These are phyloP conservation scores for Adela reaumurella DNA, from an alignment of 2,888 invertebrate species.

Conservation along the genomic window DNA sequence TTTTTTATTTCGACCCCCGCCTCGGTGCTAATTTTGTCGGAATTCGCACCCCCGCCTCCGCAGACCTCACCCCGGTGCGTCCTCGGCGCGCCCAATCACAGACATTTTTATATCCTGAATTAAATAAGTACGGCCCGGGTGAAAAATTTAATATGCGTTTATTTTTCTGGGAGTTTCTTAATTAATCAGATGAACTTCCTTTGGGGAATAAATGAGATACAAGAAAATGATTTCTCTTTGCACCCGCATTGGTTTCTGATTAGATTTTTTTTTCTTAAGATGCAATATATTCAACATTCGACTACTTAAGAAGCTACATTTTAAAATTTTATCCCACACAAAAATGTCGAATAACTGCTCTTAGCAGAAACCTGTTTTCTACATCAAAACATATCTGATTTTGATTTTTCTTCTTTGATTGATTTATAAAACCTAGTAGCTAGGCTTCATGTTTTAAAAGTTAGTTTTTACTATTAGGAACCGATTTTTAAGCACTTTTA, in stretches of 20 bases:
- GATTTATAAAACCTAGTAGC: too few relatives aligned
- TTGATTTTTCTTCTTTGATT: too few relatives aligned
- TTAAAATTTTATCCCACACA: too few relatives aligned
- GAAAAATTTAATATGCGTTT: constrained; percentile 50
- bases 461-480: too few relatives aligned
- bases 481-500: too few relatives aligned
- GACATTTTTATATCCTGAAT: constrained; percentile 58
- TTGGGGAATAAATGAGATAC: neutral
- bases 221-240: neutral
- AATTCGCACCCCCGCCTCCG: constrained; percentile 56
- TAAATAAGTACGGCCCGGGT: constrained; percentile 53
- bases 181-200: constrained; percentile 25
- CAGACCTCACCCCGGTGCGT: constrained; percentile 21
- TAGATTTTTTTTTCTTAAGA: neutral
- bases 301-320: too few relatives aligned
- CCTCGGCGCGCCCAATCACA: constrained; percentile 48
- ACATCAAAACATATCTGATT: too few relatives aligned
- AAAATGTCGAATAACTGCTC: too few relatives aligned
- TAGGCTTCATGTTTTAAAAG: too few relatives aligned
- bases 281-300: too few relatives aligned
- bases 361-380: too few relatives aligned
- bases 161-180: constrained; percentile 39
- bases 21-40: constrained; percentile 60
- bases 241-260: neutral
- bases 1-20: constrained; percentile 58